These are phyloP conservation scores for Rhinichthys osculus DNA, from an alignment of 2,797 vertebrate species.

Conservation along the genomic window DNA sequence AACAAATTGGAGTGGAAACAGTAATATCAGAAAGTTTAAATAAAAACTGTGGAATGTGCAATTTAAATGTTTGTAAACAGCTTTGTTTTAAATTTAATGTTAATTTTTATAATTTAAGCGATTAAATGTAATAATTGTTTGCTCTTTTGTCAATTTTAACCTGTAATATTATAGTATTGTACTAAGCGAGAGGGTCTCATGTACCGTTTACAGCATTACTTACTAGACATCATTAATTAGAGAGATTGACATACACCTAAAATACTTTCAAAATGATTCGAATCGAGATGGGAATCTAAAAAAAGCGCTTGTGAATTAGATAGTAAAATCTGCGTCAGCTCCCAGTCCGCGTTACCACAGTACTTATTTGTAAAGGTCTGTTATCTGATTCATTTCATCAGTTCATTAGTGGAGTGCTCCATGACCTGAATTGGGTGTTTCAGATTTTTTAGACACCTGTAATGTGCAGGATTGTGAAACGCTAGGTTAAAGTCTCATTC, in stretches of 20 bases:
- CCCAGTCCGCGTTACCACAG: background rate
- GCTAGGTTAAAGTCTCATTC: constrained; percentile 6
- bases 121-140: too few species aligned
- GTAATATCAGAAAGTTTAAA: too few species aligned
- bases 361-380: background rate
- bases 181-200: too few species aligned
- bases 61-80: too few species aligned
- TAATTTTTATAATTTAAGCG: too few species aligned
- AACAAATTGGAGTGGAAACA: too few species aligned
- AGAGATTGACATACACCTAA: background rate
- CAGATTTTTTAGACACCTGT: constrained; percentile 19
- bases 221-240: too few species aligned
- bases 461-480: constrained; percentile 21
- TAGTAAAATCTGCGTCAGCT: background rate
- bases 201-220: too few species aligned
- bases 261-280: background rate
- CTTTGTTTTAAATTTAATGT: too few species aligned
- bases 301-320: background rate
- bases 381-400: constrained; percentile 16
- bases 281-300: background rate
- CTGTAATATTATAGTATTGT: too few species aligned
- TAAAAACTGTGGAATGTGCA: too few species aligned
- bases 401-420: constrained; percentile 25
- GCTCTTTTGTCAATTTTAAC: too few species aligned
- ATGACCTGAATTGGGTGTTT: constrained; percentile 35